Evolutionary conservation across 2,888 invertebrate species (phyloP), one percentile per base, ranked within the genome.

Genomic region (Tetramorium bicarinatum): DNA sequence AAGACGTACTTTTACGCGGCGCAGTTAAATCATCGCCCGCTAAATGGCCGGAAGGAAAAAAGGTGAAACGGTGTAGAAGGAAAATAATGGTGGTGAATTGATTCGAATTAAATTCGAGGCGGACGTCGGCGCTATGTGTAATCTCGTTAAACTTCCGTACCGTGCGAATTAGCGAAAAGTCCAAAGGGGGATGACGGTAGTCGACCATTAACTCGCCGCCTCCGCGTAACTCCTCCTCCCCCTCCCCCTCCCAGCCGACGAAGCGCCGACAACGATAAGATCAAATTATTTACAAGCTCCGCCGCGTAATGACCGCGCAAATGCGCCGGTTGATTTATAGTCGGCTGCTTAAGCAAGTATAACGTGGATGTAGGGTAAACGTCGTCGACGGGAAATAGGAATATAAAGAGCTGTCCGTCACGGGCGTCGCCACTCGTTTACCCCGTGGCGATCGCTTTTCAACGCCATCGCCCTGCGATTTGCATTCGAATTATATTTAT

Each of bases 151-250:
- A 84, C 54, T 84, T 75, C 84, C 62, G 75, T 54, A 62, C 62
- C 67, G 59, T 82, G 72, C 72, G 82, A 84, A 84, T 84, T 84
- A 84, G 84, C 62, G 84, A 84, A 85, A 85, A 84, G 77, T 85
- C 83, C 71, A 84, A 85, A 62, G 71, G 52, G 52, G 85, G 77
- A 80, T 83, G 83, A 84, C 71, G 85, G 44, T 84, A 79, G 79
- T 64, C 69, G 54, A 54, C 84, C 84, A 79, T 84, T 85, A 85
- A 74, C 74, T 66, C 25, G 67, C n/a, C 59, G 13, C 2, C 47
- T 54, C 75, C 41, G 34, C 64, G 64, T 49, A 82, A 38, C 41
- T 25, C 18, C 29, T 34, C 29, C n/a, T n/a, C n/a, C n/a, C n/a
- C n/a, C n/a, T n/a, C 29, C 29, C 29, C 29, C 29, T 29, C 29